Conservation (phyloP, 2,888 invertebrate species). For the Anaspis maculata region DNA sequence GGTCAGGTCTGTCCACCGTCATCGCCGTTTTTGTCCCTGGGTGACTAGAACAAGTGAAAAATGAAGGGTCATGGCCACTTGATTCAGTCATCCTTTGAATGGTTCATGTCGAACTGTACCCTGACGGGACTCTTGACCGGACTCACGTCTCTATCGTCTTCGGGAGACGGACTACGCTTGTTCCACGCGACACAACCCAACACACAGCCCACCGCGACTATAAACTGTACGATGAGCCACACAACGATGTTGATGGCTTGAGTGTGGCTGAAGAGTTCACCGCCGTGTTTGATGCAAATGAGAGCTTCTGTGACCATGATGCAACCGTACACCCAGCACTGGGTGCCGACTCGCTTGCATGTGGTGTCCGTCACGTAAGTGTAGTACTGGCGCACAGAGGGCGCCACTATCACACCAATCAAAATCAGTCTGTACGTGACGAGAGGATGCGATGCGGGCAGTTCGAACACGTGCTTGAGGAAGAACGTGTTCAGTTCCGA, state of each 20-base stretch:
- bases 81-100: too few species aligned
- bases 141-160: constrained; percentile 14
- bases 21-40: too few species aligned
- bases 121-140: constrained; percentile 15
- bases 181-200: constrained; percentile 80
- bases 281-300: constrained; percentile 92
- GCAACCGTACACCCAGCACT: constrained; percentile 98
- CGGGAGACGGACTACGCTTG: constrained; percentile 41
- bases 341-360: constrained; percentile 97
- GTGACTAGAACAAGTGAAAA: too few species aligned
- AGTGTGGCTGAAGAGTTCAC: constrained; percentile 86
- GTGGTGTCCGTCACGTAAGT: constrained; percentile 93
- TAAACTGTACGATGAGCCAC: constrained; percentile 84
- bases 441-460: constrained; percentile 93
- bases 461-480: constrained; percentile 96
- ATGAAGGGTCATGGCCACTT: too few species aligned
- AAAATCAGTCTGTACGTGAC: constrained; percentile 82
- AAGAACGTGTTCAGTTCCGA: constrained; percentile 99
- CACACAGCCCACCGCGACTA: constrained; percentile 83
- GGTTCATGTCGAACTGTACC: too few species aligned
- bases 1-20: too few species aligned
- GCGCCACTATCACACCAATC: constrained; percentile 92
- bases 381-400: constrained; percentile 97
- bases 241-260: constrained; percentile 84
- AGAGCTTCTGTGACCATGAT: constrained; percentile 93